phyloP scores from a whole-genome alignment of 2,113 vertebrate genomes.

The Gymnogyps californianus region DNA sequence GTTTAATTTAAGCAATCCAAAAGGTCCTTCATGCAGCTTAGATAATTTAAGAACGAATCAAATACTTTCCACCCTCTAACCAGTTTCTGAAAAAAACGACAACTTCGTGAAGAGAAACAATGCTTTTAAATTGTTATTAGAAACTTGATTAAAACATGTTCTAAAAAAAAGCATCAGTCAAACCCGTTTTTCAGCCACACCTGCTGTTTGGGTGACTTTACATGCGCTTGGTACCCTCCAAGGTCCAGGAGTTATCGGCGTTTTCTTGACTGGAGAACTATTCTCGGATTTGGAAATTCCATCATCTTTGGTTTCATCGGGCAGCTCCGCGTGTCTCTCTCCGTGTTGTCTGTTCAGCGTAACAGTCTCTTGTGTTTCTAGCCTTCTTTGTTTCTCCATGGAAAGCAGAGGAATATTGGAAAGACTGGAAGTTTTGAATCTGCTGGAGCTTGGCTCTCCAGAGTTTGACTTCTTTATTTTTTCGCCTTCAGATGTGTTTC shows the following conservation, averaged over 20 bases:
- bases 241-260: slow-evolving; percentile 86
- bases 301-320: slow-evolving; percentile 44
- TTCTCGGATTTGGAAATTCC: slow-evolving; percentile 65
- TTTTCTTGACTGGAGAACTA: slow-evolving; percentile 73
- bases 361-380: slow-evolving; percentile 12
- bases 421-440: slow-evolving; percentile 69
- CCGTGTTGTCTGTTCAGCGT: not conserved
- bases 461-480: not conserved
- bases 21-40: slow-evolving; percentile 66
- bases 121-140: not conserved
- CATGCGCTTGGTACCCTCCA: slow-evolving; percentile 89
- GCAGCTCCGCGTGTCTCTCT: slow-evolving; percentile 20
- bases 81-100: not conserved
- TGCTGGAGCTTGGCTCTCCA: slow-evolving; percentile 9
- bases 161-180: slow-evolving; percentile 23
- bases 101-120: not conserved
- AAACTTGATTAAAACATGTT: not conserved
- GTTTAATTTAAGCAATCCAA: slow-evolving; percentile 30
- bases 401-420: slow-evolving; percentile 36
- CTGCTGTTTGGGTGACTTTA: slow-evolving; percentile 72
- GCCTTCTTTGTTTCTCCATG: slow-evolving; percentile 25
- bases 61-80: not conserved
- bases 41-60: slow-evolving; percentile 22
- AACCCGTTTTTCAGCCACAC: slow-evolving; percentile 46
- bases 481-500: not conserved